Percentiles rank a stretch among this genome's conserved stretches.
phyloP scores from a whole-genome alignment of 2,113 vertebrate species.

The Cromileptes altivelis region DNA sequence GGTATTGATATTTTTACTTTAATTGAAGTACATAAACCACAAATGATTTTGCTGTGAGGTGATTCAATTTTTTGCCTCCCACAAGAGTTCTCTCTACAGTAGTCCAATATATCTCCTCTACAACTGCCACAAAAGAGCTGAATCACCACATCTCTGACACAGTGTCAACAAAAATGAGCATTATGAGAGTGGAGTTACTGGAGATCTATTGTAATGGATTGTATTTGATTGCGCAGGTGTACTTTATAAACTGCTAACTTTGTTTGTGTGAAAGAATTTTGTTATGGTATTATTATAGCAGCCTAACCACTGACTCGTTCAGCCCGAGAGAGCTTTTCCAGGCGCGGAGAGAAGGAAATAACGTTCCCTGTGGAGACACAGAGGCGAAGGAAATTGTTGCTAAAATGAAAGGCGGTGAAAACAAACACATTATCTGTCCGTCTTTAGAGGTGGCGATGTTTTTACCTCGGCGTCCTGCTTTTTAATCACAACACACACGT shows the following conservation, averaged over 20 bases:
- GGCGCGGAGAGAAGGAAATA: slow-evolving; percentile 15
- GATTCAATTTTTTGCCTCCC: slow-evolving; percentile 2
- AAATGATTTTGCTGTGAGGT: neutral
- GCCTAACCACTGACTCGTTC: slow-evolving; percentile 26
- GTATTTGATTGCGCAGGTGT: slow-evolving; percentile 46
- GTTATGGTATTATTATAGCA: slow-evolving; percentile 8
- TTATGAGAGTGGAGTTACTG: slow-evolving; percentile 15
- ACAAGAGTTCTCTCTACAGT: neutral
- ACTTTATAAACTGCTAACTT: slow-evolving; percentile 1
- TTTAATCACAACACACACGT: slow-evolving; percentile 50
- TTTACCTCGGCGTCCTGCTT: slow-evolving; percentile 18
- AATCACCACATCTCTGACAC: slow-evolving; percentile 43
- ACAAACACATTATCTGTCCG: slow-evolving; percentile 25
- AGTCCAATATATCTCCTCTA: neutral
- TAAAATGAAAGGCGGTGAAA: slow-evolving; percentile 31
- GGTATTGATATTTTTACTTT: neutral
- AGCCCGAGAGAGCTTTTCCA: slow-evolving; percentile 38
- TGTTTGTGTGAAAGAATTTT: slow-evolving; percentile 25
- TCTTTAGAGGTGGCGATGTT: slow-evolving; percentile 21
- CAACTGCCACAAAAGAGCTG: slow-evolving; percentile 11
- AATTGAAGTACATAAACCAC: neutral
- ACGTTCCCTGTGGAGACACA: slow-evolving; percentile 40
- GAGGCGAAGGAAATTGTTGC: slow-evolving; percentile 15
- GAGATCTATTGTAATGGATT: neutral
- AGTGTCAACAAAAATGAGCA: slow-evolving; percentile 24